Conservation (phyloP, 2,797 vertebrate genomes). For the Falco concolor region DNA sequence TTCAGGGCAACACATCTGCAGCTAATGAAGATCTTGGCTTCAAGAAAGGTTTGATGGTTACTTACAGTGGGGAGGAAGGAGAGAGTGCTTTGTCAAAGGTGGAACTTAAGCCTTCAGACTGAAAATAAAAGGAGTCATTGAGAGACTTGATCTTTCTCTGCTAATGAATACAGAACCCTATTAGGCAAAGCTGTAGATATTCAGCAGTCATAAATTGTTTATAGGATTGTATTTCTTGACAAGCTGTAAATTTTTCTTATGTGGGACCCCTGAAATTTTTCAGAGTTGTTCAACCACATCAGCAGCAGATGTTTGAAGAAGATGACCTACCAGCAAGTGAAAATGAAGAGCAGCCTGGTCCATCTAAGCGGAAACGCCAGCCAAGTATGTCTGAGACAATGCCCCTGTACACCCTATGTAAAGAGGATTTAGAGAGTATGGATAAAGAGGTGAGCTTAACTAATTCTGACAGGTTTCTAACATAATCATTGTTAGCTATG, state of each 20-base stretch:
- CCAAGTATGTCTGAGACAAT: conserved; percentile 96
- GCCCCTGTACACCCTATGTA: conserved; percentile 95
- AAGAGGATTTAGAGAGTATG: conserved; percentile 98
- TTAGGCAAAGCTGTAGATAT: not conserved
- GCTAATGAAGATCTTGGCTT: not conserved
- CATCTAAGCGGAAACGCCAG: conserved; percentile 87
- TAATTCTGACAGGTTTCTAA: not conserved
- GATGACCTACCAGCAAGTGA: conserved; percentile 66
- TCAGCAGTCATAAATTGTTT: not conserved
- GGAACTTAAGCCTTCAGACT: not conserved
- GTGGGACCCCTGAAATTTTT: conserved; percentile 56
- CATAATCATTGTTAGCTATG: not conserved
- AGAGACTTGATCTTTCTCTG: not conserved
- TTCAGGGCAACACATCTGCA: not conserved
- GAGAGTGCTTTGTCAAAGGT: not conserved
- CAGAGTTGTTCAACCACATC: conserved; percentile 82
- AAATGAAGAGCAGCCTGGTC: conserved; percentile 85
- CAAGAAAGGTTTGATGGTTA: not conserved
- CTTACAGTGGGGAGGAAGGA: not conserved
- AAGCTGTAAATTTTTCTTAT: conserved; percentile 27
- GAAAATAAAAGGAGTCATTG: not conserved
- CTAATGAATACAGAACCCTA: not conserved
- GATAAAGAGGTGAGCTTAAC: conserved; percentile 89
- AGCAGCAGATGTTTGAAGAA: conserved; percentile 76
- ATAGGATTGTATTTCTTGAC: not conserved